Evolutionary conservation across 1,140 invertebrate genomes (phyloP).

Genomic region (Solen grandis): DNA sequence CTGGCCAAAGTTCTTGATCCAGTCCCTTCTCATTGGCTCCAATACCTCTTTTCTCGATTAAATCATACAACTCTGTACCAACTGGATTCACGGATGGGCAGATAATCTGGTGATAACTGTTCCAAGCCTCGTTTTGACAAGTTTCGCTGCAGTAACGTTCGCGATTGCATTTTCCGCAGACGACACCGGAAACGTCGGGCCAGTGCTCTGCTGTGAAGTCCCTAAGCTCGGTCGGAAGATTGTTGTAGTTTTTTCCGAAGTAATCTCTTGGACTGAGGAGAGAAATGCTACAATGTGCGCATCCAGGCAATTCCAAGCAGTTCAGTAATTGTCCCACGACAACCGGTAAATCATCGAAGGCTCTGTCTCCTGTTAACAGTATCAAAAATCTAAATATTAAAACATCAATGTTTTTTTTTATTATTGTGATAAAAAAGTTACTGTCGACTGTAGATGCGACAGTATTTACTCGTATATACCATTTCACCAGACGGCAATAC

Average conservation of each 20-base stretch:
- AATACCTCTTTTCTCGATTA: constrained; percentile 68
- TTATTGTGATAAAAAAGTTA: too few species aligned
- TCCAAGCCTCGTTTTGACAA: constrained; percentile 68
- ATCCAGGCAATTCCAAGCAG: constrained; percentile 58
- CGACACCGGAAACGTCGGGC: constrained; percentile 62
- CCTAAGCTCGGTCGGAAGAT: constrained; percentile 44
- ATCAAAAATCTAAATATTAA: too few species aligned
- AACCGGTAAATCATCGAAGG: constrained; percentile 68
- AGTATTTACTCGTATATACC: too few species aligned
- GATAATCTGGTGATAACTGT: constrained; percentile 69
- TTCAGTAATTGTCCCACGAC: constrained; percentile 62
- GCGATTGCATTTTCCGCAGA: constrained; percentile 64
- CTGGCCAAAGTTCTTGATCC: constrained; percentile 66
- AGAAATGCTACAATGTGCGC: constrained; percentile 70
- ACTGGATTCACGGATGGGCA: constrained; percentile 69
- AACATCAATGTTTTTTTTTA: too few species aligned
- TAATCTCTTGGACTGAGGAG: constrained; percentile 68
- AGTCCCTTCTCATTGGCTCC: constrained; percentile 57
- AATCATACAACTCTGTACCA: constrained; percentile 65
- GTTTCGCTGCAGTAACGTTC: constrained; percentile 72
- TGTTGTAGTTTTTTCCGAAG: constrained; percentile 62
- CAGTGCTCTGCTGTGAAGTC: constrained; percentile 66
- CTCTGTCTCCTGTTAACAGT: constrained; percentile 58
- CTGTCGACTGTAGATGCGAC: too few species aligned
- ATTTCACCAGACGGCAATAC: too few species aligned